Evolutionary conservation across 2,113 vertebrate genomes (phyloP).

Genomic region (Esox niger): DNA sequence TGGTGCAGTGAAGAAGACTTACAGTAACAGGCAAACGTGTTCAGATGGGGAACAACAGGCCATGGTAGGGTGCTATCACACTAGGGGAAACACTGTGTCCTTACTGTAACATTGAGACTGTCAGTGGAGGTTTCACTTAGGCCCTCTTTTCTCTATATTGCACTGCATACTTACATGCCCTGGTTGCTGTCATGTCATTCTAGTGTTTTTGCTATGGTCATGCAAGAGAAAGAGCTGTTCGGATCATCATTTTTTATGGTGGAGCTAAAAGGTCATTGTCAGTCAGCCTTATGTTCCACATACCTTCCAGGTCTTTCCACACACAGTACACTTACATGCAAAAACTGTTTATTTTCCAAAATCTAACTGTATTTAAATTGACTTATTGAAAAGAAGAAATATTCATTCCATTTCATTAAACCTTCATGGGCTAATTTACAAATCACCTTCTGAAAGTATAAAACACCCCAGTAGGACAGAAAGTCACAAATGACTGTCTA

Average conservation of each 20-base stretch:
- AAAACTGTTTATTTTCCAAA: neutral
- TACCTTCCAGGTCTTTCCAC: too few relatives aligned
- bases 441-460: neutral
- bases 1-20: too few relatives aligned
- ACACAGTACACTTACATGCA: neutral
- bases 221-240: slow-evolving; percentile 30
- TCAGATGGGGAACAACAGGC: too few relatives aligned
- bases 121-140: neutral
- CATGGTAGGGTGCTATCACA: too few relatives aligned
- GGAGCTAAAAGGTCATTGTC: neutral
- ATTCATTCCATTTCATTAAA: neutral
- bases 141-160: neutral
- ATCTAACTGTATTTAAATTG: neutral
- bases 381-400: neutral
- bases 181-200: slow-evolving; percentile 34
- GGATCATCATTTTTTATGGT: slow-evolving; percentile 5
- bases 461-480: slow-evolving; percentile 41
- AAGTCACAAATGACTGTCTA: slow-evolving; percentile 23
- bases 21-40: too few relatives aligned
- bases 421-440: neutral
- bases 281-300: neutral
- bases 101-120: too few relatives aligned
- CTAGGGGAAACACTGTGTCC: too few relatives aligned
- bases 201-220: slow-evolving; percentile 40
- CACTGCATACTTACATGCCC: slow-evolving; percentile 37